Conservation (phyloP, 1,140 invertebrate genomes). For the Rhagoletis pomonella region DNA sequence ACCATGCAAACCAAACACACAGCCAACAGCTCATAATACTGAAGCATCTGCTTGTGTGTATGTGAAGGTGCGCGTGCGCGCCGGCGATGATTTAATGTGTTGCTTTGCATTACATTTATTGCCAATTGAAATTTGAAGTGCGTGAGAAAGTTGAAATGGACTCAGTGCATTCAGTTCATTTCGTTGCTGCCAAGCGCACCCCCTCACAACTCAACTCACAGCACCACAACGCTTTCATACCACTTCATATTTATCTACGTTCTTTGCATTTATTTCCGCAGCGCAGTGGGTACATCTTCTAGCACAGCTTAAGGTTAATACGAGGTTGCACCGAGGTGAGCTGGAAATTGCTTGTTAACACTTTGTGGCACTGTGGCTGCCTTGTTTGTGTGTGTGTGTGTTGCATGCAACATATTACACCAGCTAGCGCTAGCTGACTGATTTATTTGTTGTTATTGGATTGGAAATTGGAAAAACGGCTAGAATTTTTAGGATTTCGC, state of each 20-base stretch:
- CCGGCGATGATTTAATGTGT: slow-evolving; percentile 73
- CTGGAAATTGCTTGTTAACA: slow-evolving; percentile 54
- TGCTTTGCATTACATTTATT: slow-evolving; percentile 74
- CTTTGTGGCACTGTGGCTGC: slow-evolving; percentile 41
- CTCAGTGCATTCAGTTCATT: slow-evolving; percentile 58
- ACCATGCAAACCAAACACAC: neutral
- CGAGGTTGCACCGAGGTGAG: slow-evolving; percentile 61
- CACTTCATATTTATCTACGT: slow-evolving; percentile 58
- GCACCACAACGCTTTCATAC: slow-evolving; percentile 50
- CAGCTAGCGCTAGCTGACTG: slow-evolving; percentile 7
- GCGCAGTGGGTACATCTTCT: neutral
- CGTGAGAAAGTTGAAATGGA: slow-evolving; percentile 71
- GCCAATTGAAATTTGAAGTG: slow-evolving; percentile 74
- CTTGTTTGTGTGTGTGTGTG: neutral
- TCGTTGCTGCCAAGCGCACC: slow-evolving; percentile 25
- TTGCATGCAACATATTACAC: slow-evolving; percentile 42
- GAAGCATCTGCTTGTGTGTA: neutral
- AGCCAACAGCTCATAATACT: neutral
- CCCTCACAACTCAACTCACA: neutral
- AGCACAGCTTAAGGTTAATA: slow-evolving; percentile 70
- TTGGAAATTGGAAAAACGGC: slow-evolving; percentile 45
- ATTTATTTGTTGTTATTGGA: slow-evolving; percentile 50
- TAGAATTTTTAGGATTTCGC: slow-evolving; percentile 35
- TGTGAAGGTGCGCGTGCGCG: neutral
- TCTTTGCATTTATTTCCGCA: slow-evolving; percentile 55